phyloP scores from a whole-genome alignment of 2,888 invertebrate species.

The Volucella bombylans region DNA sequence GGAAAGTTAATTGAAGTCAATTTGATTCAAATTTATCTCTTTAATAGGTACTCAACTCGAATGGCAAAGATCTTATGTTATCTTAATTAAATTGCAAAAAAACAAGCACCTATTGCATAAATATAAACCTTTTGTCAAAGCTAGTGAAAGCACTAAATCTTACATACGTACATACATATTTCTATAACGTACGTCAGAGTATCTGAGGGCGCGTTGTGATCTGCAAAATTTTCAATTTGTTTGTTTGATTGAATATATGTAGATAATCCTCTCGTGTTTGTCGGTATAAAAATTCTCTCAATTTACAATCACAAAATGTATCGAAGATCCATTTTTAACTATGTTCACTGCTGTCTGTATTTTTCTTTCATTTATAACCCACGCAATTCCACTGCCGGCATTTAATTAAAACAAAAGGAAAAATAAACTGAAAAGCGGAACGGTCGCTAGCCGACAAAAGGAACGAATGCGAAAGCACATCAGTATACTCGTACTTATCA shows the following conservation, averaged over 20 bases:
- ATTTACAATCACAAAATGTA: not conserved
- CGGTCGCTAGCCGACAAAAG: constrained; percentile 28
- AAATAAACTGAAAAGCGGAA: constrained; percentile 42
- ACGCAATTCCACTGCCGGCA: constrained; percentile 39
- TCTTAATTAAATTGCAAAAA: not conserved
- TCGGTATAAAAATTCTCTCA: not conserved
- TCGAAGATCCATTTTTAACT: not conserved
- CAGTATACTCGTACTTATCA: no score
- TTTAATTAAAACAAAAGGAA: constrained; percentile 22
- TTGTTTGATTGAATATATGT: not conserved
- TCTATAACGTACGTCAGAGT: no score
- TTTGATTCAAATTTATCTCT: constrained; percentile 8
- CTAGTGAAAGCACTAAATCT: not conserved
- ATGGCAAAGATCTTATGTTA: not conserved
- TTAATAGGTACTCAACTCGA: not conserved
- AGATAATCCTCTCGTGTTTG: not conserved
- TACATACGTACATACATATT: not conserved
- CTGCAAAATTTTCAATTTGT: not conserved
- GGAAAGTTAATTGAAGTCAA: constrained; percentile 44
- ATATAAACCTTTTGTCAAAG: constrained; percentile 1
- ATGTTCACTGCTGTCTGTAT: not conserved
- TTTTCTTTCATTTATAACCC: not conserved
- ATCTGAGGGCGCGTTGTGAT: not conserved
- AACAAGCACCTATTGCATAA: no score
- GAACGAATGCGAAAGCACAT: constrained; percentile 12